Base-by-base conservation (phyloP, 2,113 vertebrate genomes). In the Platysternon megacephalum region DNA sequence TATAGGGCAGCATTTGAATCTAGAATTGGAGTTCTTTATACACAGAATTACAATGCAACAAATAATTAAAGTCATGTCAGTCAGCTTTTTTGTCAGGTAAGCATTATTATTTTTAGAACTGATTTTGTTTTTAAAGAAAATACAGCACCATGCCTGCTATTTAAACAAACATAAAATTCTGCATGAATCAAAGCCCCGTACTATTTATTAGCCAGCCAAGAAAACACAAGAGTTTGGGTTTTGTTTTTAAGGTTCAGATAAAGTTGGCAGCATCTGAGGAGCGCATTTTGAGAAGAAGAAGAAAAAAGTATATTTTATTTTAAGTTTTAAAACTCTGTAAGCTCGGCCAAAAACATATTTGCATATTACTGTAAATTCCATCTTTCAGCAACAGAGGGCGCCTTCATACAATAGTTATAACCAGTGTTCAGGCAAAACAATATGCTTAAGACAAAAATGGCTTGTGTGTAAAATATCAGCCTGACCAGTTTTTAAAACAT, bases 301-400 rank as follows among this genome's bases (percentile, higher is more conserved):
- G 12, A 42, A 76, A 76, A 44, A 55, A 26, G 19, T 29, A 22
- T 6, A 68, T 52, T 39, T 11, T 28, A 14, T 35, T 65, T 21
- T 3, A 8, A 39, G 48, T 28, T 42, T 35, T 35, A 4, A 26
- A 24, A 26, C 85, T 24, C 68, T 5, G 19, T 6, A 24, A 14
- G 11, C 6, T 8, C 16, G 51, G 49, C 83, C 61, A 46, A 9
- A 22, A 56, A 6, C 12, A 28, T 49, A 13, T 74, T 29, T 82
- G 21, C 52, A 28, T 44, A 19, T 46, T 39, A n/a, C 28, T 76
- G 44, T 68, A 51, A 79, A 83, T 82, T 90, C 85, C 83, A 5
- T 3, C 51, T 76, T 82, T 28, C 9, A 95, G 97, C 99, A 90
- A 99, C 81, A 99, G 99, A 98, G 99, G 99, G 99, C 98, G 98